Evolutionary conservation across 2,113 vertebrate species (phyloP).

Genomic region (Gopherus flavomarginatus): DNA sequence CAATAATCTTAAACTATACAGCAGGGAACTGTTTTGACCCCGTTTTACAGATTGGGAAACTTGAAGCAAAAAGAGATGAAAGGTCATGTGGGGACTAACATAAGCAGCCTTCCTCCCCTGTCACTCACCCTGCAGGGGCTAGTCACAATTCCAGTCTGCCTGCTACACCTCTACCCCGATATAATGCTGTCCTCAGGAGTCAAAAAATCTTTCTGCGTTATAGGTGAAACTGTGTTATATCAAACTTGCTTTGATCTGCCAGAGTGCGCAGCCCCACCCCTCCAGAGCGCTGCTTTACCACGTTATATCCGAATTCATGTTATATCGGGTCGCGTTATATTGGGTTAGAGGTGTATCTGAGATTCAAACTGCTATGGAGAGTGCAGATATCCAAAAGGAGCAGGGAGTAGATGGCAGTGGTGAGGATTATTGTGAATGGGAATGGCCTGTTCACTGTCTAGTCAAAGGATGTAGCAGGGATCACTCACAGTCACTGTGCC

Average conservation of each 20-base stretch:
- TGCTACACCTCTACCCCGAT: too few relatives aligned
- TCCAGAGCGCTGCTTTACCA: too few relatives aligned
- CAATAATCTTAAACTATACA: background rate
- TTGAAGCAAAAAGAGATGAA: conserved; percentile 2
- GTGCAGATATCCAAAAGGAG: background rate
- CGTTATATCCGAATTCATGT: too few relatives aligned
- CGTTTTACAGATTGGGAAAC: conserved; percentile 17
- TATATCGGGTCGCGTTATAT: too few relatives aligned
- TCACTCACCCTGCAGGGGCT: background rate
- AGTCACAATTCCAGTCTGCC: background rate
- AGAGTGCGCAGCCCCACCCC: too few relatives aligned
- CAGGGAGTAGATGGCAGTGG: background rate
- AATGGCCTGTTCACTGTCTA: background rate
- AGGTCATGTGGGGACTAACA: background rate
- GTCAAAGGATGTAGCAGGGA: background rate
- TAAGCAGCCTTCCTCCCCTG: conserved; percentile 19
- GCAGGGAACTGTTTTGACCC: conserved; percentile 18
- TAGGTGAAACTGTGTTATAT: too few relatives aligned
- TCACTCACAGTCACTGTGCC: background rate
- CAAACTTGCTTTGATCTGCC: too few relatives aligned
- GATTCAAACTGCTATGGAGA: fast-evolving
- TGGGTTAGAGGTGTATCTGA: background rate
- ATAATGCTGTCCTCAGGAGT: too few relatives aligned
- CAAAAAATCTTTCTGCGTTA: too few relatives aligned
- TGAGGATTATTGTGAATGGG: background rate